Evolutionary conservation across 2,113 vertebrate species (phyloP).

Genomic region (Todiramphus chloris): DNA sequence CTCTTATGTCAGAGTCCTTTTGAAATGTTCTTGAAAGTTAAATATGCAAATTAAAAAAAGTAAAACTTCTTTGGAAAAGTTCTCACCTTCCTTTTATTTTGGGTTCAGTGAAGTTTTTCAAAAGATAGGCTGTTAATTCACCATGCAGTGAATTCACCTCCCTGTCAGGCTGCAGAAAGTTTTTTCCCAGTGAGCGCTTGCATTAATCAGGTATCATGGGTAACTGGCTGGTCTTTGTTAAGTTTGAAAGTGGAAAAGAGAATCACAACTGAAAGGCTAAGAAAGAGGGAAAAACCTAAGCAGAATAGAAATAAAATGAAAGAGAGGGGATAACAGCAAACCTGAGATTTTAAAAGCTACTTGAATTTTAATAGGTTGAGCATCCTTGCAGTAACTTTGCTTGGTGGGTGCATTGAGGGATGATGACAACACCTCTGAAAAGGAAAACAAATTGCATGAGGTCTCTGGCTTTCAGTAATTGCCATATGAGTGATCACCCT

Average conservation of each 20-base stretch:
- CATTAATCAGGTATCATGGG: background rate
- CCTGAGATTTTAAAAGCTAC: background rate
- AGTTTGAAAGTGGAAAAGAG: background rate
- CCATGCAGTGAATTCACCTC: background rate
- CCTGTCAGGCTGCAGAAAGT: background rate
- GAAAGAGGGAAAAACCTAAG: background rate
- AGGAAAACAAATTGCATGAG: background rate
- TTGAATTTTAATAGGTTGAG: background rate
- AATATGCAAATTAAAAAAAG: background rate
- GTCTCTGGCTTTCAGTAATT: background rate
- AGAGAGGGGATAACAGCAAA: background rate
- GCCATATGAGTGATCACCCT: background rate
- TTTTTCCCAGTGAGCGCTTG: background rate
- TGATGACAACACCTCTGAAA: background rate
- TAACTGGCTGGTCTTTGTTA: background rate
- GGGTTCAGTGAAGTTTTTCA: background rate
- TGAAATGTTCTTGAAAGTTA: background rate
- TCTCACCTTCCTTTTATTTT: background rate
- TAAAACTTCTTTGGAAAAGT: background rate
- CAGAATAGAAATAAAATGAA: background rate
- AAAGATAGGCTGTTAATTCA: background rate
- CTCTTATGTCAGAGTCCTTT: background rate
- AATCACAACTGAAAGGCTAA: background rate
- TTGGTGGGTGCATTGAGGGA: background rate
- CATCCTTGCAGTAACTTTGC: background rate